Conservation (phyloP, 2,797 vertebrate species). For the Cyprinella venusta region DNA sequence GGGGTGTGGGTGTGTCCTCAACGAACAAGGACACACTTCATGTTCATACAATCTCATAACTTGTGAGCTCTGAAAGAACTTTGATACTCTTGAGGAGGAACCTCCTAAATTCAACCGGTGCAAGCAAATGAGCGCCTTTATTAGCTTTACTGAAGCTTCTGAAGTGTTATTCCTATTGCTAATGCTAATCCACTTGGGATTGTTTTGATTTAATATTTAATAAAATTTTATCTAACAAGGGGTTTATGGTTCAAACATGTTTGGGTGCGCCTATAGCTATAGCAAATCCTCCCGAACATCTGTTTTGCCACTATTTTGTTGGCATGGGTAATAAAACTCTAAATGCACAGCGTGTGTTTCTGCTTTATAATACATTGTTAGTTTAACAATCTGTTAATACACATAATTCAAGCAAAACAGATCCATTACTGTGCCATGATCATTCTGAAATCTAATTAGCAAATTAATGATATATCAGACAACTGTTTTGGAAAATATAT, state of each 20-base stretch:
- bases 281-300: not conserved
- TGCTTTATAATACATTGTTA: slow-evolving; percentile 19
- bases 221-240: slow-evolving; percentile 3
- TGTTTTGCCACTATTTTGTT: slow-evolving; percentile 44
- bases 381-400: slow-evolving; percentile 28
- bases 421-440: not conserved
- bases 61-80: slow-evolving; percentile 1
- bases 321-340: slow-evolving; percentile 22
- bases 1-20: not conserved
- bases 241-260: slow-evolving; percentile 12
- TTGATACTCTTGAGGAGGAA: not conserved
- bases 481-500: not conserved
- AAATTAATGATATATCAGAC: not conserved
- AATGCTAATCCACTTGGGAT: not conserved
- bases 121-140: not conserved
- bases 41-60: slow-evolving; percentile 3
- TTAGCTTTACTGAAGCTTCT: not conserved
- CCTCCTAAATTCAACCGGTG: not conserved
- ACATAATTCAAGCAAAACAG: not conserved
- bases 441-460: not conserved
- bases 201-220: slow-evolving; percentile 40
- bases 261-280: not conserved
- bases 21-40: slow-evolving; percentile 11
- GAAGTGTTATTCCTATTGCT: slow-evolving; percentile 10
- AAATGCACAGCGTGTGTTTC: slow-evolving; percentile 29